Conservation (phyloP, 2,888 invertebrate species). For the Macrophya annulata region DNA sequence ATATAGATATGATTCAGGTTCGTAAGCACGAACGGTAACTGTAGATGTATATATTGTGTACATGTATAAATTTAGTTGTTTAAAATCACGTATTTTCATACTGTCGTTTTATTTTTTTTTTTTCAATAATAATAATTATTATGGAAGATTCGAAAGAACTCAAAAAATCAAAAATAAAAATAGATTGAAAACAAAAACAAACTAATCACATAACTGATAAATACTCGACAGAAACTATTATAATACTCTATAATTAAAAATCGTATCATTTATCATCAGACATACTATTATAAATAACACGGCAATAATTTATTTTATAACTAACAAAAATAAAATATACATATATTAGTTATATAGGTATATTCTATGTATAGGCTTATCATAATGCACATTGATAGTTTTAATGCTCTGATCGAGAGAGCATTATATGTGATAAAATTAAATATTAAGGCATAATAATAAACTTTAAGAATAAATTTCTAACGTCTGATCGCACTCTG, state of each 20-base stretch:
- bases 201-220: constrained; percentile 27
- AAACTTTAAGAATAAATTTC: not conserved
- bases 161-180: not conserved
- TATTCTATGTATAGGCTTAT: not conserved
- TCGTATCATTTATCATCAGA: not conserved
- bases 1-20: not conserved
- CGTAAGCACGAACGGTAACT: not conserved
- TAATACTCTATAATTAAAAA: constrained; percentile 39
- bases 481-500: not conserved
- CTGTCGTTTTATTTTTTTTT: not conserved
- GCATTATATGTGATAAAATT: constrained; percentile 28
- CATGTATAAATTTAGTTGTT: not conserved
- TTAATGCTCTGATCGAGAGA: not conserved
- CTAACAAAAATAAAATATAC: not conserved
- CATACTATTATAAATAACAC: constrained; percentile 22
- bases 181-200: too few relatives aligned
- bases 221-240: constrained; percentile 44
- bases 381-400: not conserved
- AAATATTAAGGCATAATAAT: not conserved
- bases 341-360: too few relatives aligned
- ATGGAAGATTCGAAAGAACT: not conserved
- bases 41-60: not conserved
- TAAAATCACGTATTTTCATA: not conserved
- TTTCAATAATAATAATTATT: not conserved
- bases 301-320: constrained; percentile 28